Evolutionary conservation across 2,888 invertebrate species (phyloP).

Genomic region (Trachelus troglodyta): DNA sequence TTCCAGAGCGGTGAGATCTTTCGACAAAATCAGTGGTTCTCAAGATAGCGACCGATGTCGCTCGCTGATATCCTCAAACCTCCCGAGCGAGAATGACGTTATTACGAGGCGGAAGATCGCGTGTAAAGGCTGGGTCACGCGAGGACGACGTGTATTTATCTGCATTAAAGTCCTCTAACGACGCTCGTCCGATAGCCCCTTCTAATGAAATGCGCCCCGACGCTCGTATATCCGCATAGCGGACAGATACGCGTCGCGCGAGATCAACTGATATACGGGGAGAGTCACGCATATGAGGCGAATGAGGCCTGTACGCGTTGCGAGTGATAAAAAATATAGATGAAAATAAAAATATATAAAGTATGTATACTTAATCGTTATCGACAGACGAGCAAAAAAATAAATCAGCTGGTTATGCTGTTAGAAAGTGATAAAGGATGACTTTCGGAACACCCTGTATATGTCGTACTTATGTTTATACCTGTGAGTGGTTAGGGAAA

Average conservation of each 20-base stretch:
- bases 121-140: constrained; percentile 9
- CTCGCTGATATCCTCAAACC: background rate
- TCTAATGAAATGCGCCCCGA: constrained; percentile 19
- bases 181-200: constrained; percentile 8
- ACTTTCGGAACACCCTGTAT: background rate
- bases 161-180: constrained; percentile 13
- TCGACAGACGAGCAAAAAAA: background rate
- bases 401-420: background rate
- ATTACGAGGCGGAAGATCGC: constrained; percentile 1
- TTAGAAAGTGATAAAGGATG: background rate
- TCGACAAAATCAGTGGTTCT: background rate
- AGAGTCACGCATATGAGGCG: background rate
- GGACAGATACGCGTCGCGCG: constrained; percentile 7
- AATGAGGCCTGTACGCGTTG: background rate
- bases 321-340: background rate
- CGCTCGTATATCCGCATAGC: constrained; percentile 17
- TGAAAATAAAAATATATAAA: background rate
- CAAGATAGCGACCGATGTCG: background rate
- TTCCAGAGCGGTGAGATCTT: background rate
- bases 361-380: background rate
- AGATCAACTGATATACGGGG: background rate
- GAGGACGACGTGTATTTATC: constrained; percentile 9
- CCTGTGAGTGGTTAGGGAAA: constrained; percentile 17
- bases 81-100: background rate
- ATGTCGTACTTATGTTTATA: background rate